These are phyloP conservation scores for Macroramphosus scolopax DNA, from an alignment of 2,797 vertebrate species.

Conservation along the genomic window DNA sequence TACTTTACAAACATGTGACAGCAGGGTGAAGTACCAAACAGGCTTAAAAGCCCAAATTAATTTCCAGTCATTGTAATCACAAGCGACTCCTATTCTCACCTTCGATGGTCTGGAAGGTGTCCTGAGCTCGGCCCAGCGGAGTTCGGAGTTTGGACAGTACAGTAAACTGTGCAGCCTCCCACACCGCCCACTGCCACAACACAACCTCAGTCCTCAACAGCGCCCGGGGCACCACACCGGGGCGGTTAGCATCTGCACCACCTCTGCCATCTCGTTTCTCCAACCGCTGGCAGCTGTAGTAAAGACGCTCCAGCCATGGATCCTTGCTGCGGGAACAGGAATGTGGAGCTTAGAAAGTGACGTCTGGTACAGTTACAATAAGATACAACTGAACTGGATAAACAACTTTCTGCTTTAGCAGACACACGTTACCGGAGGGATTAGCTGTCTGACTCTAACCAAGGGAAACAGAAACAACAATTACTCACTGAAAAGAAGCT, in stretches of 20 bases:
- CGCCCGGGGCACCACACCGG: slow-evolving; percentile 81
- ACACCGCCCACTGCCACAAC: slow-evolving; percentile 97
- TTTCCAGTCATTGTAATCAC: background rate
- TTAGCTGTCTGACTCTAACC: background rate
- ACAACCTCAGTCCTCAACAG: slow-evolving; percentile 92
- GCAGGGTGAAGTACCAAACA: no score
- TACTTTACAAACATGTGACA: no score
- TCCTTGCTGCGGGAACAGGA: slow-evolving; percentile 83
- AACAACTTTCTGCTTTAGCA: background rate
- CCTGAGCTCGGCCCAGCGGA: slow-evolving; percentile 94
- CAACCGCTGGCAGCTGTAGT: slow-evolving; percentile 94
- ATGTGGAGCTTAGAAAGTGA: background rate
- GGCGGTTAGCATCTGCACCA: slow-evolving; percentile 24
- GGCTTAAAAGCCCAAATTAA: no score
- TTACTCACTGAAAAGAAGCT: no score
- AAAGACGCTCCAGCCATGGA: slow-evolving; percentile 95
- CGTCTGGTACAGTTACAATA: no score
- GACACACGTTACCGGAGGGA: no score
- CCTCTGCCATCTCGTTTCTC: slow-evolving; percentile 84
- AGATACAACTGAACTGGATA: background rate
- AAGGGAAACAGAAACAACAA: no score
- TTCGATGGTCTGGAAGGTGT: slow-evolving; percentile 99
- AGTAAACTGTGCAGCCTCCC: slow-evolving; percentile 98
- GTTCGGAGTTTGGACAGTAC: slow-evolving; percentile 95
- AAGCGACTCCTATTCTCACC: slow-evolving; percentile 69